A percentile compares a stretch with the other conserved stretches of the same genome.
Evolutionary conservation across 2,888 invertebrate species (phyloP).

Genomic region (Mylabris sibirica): DNA sequence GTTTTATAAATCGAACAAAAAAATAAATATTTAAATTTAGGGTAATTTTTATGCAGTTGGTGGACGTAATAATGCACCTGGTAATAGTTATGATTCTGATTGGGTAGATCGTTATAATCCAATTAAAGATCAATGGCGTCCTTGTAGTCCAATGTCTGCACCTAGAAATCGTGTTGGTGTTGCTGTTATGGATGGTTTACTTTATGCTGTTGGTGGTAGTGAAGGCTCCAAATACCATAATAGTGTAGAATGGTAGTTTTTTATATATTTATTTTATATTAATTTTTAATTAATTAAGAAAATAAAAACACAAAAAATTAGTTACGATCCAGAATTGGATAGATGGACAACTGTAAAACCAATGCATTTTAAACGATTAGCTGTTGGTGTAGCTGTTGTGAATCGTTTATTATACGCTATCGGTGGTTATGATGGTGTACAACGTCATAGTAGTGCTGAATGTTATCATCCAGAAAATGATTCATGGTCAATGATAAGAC

Average conservation of each 20-base stretch:
- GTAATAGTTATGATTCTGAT: conserved; percentile 85
- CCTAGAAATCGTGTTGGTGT: conserved; percentile 90
- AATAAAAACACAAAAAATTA: conserved; percentile 49
- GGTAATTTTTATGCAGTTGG: conserved; percentile 92
- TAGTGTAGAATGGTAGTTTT: conserved; percentile 82
- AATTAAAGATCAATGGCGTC: conserved; percentile 83
- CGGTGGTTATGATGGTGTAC: conserved; percentile 87
- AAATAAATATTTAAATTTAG: conserved; percentile 52
- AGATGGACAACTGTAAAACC: conserved; percentile 78
- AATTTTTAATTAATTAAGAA: neutral
- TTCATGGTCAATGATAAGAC: conserved; percentile 81
- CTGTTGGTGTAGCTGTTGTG: conserved; percentile 81
- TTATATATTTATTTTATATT: neutral
- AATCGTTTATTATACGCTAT: conserved; percentile 77
- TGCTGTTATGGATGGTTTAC: conserved; percentile 90
- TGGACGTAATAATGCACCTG: conserved; percentile 89
- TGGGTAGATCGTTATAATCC: conserved; percentile 92
- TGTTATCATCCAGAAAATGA: conserved; percentile 94
- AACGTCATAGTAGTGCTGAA: conserved; percentile 81
- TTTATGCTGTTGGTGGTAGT: conserved; percentile 93
- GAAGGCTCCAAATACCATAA: conserved; percentile 85
- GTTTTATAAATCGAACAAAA: neutral
- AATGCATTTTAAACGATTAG: conserved; percentile 81
- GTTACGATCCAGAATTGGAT: conserved; percentile 88
- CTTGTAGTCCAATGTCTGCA: conserved; percentile 86